Conservation (phyloP, 2,113 vertebrate genomes). For the Nycticryphes semicollaris region DNA sequence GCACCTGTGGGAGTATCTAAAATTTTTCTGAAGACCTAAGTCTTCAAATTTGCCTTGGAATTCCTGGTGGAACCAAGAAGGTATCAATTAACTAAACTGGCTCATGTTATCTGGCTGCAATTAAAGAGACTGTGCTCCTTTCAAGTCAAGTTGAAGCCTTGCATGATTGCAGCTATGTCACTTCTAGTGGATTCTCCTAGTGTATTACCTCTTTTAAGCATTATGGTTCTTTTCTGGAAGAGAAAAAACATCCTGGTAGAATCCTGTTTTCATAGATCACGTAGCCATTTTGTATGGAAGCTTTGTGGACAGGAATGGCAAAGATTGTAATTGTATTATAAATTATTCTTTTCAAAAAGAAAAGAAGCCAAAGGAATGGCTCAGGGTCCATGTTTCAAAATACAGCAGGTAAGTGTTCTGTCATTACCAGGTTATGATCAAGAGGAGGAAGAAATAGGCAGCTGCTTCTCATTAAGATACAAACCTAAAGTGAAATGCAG, state of each 20-base stretch:
- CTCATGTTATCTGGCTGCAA: not conserved
- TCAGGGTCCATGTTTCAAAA: not conserved
- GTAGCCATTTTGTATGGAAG: not conserved
- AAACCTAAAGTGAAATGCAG: not conserved
- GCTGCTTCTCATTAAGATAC: not conserved
- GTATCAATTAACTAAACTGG: not conserved
- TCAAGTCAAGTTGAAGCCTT: not conserved
- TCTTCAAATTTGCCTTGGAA: not conserved
- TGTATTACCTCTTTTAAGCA: not conserved
- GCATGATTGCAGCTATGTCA: not conserved
- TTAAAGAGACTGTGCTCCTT: not conserved
- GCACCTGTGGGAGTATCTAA: not conserved
- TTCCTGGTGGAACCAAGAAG: not conserved
- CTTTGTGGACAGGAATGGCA: not conserved
- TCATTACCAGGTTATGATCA: not conserved
- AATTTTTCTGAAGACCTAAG: not conserved
- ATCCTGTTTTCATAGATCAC: not conserved
- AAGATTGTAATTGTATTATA: not conserved
- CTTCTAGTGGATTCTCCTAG: not conserved
- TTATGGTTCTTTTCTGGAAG: not conserved
- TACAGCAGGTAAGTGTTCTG: not conserved
- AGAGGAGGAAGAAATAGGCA: not conserved
- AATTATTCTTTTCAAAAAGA: not conserved
- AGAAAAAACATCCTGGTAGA: not conserved
- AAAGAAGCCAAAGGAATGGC: not conserved